These are phyloP conservation scores for Drosophila mauritiana DNA, from an alignment of 1,140 invertebrate species.

Conservation along the genomic window DNA sequence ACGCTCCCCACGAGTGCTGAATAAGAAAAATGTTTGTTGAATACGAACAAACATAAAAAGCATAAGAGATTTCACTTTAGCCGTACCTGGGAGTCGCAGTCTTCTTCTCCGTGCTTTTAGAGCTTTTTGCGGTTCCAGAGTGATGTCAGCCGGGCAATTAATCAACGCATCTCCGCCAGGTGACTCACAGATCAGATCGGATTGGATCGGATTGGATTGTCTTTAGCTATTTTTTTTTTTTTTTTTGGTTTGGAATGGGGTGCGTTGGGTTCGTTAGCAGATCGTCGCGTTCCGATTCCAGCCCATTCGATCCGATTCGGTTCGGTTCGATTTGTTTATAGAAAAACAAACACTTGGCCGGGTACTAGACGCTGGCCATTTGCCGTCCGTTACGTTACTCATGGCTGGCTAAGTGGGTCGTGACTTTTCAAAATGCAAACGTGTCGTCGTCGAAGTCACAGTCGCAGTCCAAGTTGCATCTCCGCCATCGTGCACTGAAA, in stretches of 20 bases:
- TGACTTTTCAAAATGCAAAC: conserved; percentile 83
- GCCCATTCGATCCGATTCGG: conserved; percentile 39
- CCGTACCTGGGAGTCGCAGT: conserved; percentile 9
- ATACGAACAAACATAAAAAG: conserved; percentile 51
- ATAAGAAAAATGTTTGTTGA: conserved; percentile 81
- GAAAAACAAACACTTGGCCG: conserved; percentile 77
- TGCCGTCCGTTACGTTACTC: conserved; percentile 71
- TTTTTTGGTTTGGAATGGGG: conserved; percentile 20
- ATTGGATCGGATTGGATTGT: conserved; percentile 22
- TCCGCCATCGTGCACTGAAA: conserved; percentile 31
- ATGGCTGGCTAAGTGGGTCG: conserved; percentile 81
- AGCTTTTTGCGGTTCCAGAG: conserved; percentile 69
- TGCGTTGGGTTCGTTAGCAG: conserved; percentile 49
- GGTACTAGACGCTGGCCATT: conserved; percentile 53
- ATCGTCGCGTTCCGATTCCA: conserved; percentile 55
- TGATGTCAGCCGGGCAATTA: conserved; percentile 74
- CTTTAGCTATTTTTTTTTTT: background rate
- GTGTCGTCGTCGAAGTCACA: conserved; percentile 64
- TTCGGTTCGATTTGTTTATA: conserved; percentile 71
- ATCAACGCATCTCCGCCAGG: conserved; percentile 74
- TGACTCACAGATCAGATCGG: conserved; percentile 41
- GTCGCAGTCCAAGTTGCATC: conserved; percentile 57
- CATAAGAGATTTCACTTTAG: conserved; percentile 69
- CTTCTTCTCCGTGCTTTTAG: conserved; percentile 55
- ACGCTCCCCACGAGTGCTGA: conserved; percentile 44